phyloP scores from a whole-genome alignment of 92 coral and sea anemone genomes.

The Micromussa lordhowensis region DNA sequence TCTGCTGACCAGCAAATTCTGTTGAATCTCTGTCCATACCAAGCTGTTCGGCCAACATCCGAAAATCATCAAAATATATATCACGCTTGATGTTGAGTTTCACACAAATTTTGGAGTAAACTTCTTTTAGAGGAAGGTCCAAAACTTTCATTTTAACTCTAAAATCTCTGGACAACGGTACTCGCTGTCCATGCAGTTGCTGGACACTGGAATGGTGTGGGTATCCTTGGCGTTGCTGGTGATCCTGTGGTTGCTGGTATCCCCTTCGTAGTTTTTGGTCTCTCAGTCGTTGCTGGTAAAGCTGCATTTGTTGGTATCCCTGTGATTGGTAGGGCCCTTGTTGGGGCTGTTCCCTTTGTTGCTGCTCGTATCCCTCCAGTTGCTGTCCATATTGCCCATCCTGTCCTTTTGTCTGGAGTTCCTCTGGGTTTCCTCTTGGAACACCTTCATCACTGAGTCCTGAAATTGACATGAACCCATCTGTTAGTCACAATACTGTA shows the following conservation, averaged over 20 bases:
- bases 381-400: not conserved
- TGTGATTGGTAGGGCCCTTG: not conserved
- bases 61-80: slow-evolving; percentile 39
- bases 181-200: not conserved
- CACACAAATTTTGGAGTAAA: slow-evolving; percentile 25
- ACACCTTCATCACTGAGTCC: not conserved
- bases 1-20: slow-evolving; percentile 12
- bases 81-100: slow-evolving; percentile 34
- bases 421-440: not conserved
- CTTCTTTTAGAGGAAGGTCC: not conserved
- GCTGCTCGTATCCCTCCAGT: not conserved
- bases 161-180: not conserved
- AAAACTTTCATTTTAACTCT: not conserved
- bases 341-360: slow-evolving; percentile 3
- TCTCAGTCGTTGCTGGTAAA: not conserved
- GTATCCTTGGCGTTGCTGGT: not conserved
- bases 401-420: not conserved
- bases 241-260: not conserved
- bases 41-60: slow-evolving; percentile 48
- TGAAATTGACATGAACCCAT: not conserved
- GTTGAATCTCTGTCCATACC: slow-evolving; percentile 37
- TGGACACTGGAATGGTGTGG: not conserved
- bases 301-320: not conserved
- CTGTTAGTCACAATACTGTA: not conserved
- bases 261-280: not conserved